Evolutionary conservation across 2,888 invertebrate species (phyloP), one percentile per base, ranked within the genome.

Genomic region (Amblyjoppa proteus): DNA sequence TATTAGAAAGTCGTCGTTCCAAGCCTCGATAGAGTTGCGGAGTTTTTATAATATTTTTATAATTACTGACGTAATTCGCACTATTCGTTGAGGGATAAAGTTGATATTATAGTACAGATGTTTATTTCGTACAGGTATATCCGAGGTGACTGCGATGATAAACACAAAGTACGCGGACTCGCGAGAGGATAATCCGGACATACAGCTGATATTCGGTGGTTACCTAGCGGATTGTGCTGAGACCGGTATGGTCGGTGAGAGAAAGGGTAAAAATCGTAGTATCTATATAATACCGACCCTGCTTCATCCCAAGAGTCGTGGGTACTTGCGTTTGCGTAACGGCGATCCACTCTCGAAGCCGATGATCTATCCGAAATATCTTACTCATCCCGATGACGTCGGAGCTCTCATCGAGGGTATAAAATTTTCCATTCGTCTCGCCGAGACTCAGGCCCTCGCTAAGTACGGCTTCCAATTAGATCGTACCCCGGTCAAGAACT

Each of bases 151-250:
- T 0, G 98, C 96, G 0, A 97, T 98, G 94, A 95, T 98, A 76
- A 96, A 97, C 92, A 96, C 97, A 0, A 97, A 97, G 91, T 98
- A 96, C 94, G 96, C 97, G 2, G 96, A 97, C 90, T 96, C 96
- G 0, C 94, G 95, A 0, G 96, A 96, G 56, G 97, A 97, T 92
- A 96, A 97, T 92, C 98, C 98, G 0, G 98, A 98, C 92, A 93
- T 98, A 9, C 98, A 98, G 92, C 95, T 97, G 88, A 98, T 98
- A 94, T 98, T 98, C 94, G 97, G 97, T 9, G 98, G 97, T 1
- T 98, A 97, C 94, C 94, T 98, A 84, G 98, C 98, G 0, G 97
- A 97, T 92, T 98, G 98, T 92, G 97, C 98, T 1, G 96, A 96
- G 92, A 98, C 98, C 0, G 98, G 98, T 28, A 97, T 97, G 96